Percentiles rank a stretch among this genome's conserved stretches.
Conservation (phyloP, 92 coral and sea anemone genomes). For the Epizoanthus rinbou region DNA sequence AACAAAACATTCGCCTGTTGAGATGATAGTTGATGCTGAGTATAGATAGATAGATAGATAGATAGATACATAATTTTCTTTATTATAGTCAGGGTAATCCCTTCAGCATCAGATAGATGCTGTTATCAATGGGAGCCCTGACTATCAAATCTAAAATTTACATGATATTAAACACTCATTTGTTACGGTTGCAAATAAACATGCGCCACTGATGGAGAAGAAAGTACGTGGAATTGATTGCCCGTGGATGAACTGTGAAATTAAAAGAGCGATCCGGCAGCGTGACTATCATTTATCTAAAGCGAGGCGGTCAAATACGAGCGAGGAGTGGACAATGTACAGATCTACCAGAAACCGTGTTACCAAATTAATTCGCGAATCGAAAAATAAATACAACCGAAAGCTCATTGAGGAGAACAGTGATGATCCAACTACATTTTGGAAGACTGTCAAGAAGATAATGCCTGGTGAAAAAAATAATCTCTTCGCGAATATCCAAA, state of each 20-base stretch:
- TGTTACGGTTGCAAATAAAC: conserved; percentile 11
- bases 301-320: conserved; percentile 6
- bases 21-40: too few relatives aligned
- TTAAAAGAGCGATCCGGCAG: conserved; percentile 31
- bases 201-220: conserved; percentile 37
- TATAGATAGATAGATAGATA: too few relatives aligned
- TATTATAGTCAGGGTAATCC: too few relatives aligned
- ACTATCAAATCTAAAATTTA: too few relatives aligned
- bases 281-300: conserved; percentile 40
- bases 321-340: conserved; percentile 41
- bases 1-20: too few relatives aligned
- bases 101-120: too few relatives aligned
- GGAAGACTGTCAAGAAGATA: conserved; percentile 45
- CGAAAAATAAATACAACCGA: conserved; percentile 46
- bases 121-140: too few relatives aligned
- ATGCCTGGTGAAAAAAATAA: conserved; percentile 34
- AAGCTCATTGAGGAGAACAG: conserved; percentile 43
- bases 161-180: conserved; percentile 41
- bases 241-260: conserved; percentile 50
- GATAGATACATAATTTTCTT: too few relatives aligned
- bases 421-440: conserved; percentile 18
- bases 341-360: conserved; percentile 43
- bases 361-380: conserved; percentile 36
- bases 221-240: conserved; percentile 41
- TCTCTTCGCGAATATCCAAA: conserved; percentile 16